Conservation (phyloP, 64 coral and sea anemone genomes). For the Orbicella faveolata region DNA sequence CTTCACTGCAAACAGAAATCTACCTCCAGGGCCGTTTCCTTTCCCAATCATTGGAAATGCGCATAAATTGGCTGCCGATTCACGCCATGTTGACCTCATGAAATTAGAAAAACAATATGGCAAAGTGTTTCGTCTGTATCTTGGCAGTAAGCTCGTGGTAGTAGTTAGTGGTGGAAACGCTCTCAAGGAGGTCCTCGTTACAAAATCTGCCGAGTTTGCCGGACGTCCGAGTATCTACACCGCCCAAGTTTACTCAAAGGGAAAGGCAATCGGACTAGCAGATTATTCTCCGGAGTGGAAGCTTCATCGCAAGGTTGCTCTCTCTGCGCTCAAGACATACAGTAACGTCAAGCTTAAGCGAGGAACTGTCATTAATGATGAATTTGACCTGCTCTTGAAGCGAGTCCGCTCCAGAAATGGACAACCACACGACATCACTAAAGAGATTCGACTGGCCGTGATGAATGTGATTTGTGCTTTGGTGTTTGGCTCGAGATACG, state of each 20-base stretch:
- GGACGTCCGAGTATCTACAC: background rate
- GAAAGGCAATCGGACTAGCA: background rate
- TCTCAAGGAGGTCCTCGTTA: background rate
- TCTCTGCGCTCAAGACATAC: conserved; percentile 25
- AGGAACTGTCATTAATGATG: background rate
- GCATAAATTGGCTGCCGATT: background rate
- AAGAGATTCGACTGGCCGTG: conserved; percentile 35
- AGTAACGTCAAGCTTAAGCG: background rate
- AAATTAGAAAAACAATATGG: background rate
- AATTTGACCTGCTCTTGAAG: conserved; percentile 34
- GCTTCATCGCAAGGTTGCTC: conserved; percentile 20
- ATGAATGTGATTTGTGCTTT: conserved; percentile 67
- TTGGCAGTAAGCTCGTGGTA: background rate
- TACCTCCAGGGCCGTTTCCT: background rate
- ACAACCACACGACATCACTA: conserved; percentile 9
- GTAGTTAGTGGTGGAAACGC: background rate
- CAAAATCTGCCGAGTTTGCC: background rate
- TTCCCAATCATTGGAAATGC: background rate
- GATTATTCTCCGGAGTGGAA: conserved; percentile 24
- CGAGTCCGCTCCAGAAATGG: conserved; percentile 17
- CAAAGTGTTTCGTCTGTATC: background rate
- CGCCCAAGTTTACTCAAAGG: background rate
- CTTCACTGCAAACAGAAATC: background rate
- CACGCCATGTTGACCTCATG: conserved; percentile 1
- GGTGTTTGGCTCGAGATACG: conserved; percentile 42